These are phyloP conservation scores for Meiosimyza decipiens DNA, from an alignment of 2,888 invertebrate species.

Conservation along the genomic window DNA sequence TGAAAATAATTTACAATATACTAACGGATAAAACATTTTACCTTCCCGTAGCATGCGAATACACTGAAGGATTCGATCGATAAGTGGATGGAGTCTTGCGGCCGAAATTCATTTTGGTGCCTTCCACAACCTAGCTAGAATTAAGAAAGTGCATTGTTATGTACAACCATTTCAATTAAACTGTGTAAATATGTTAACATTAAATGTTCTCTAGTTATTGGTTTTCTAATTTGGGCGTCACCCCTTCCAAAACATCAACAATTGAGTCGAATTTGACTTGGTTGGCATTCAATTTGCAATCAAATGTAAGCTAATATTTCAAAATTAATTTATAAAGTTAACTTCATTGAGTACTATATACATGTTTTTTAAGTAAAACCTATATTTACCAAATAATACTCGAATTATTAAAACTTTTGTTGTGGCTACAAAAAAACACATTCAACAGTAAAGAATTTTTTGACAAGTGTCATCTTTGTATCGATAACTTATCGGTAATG, in stretches of 20 bases:
- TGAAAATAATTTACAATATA: conserved; percentile 7
- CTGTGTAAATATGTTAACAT: not conserved
- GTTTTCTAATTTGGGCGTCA: conserved; percentile 39
- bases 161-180: not conserved
- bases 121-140: not conserved
- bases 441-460: conserved; percentile 23
- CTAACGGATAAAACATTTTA: conserved; percentile 54
- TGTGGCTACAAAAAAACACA: conserved; percentile 10
- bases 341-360: too few relatives aligned
- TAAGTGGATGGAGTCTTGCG: conserved; percentile 85
- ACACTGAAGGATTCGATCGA: conserved; percentile 86
- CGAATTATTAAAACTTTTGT: not conserved
- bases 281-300: too few relatives aligned
- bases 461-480: not conserved
- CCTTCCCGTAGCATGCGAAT: conserved; percentile 86
- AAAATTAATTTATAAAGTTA: too few relatives aligned
- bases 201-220: not conserved
- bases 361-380: not conserved
- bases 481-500: conserved; percentile 2
- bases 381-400: conserved; percentile 8
- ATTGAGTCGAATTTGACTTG: too few relatives aligned
- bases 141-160: not conserved
- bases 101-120: conserved; percentile 74
- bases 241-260: conserved; percentile 13
- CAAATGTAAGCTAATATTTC: too few relatives aligned